phyloP scores from a whole-genome alignment of 2,797 vertebrate species.

The Pempheris klunzingeri region DNA sequence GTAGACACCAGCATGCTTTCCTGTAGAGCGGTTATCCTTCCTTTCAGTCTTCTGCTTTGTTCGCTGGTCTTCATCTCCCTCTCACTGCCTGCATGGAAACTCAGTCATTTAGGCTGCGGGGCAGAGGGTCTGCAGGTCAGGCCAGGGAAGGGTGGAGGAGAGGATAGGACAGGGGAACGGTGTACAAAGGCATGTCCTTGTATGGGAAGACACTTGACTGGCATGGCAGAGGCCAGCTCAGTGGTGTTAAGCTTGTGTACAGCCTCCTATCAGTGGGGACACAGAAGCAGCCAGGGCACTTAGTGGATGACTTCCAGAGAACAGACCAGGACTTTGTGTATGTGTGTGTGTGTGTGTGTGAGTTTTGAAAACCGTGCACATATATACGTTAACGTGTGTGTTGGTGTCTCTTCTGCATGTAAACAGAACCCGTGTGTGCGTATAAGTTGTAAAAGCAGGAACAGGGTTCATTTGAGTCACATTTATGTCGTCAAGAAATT shows the following conservation, averaged over 20 bases:
- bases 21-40: conserved; percentile 25
- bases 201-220: conserved; percentile 84
- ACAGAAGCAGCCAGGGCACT: conserved; percentile 64
- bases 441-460: conserved; percentile 19
- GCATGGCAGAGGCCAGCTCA: conserved; percentile 71
- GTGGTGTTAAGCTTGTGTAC: conserved; percentile 66
- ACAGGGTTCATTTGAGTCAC: conserved; percentile 55
- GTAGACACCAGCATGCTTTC: conserved; percentile 27
- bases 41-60: conserved; percentile 40
- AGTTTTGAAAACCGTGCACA: background rate
- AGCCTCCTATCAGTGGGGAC: conserved; percentile 76
- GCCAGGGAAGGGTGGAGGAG: conserved; percentile 62
- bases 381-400: background rate
- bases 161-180: conserved; percentile 56
- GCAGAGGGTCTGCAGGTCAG: conserved; percentile 59
- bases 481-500: conserved; percentile 60
- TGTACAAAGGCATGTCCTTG: conserved; percentile 81
- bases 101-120: conserved; percentile 56
- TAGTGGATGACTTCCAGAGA: conserved; percentile 81
- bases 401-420: conserved; percentile 2
- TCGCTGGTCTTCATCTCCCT: conserved; percentile 38
- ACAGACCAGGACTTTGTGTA: conserved; percentile 53
- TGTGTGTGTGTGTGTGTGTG: conserved; percentile 19
- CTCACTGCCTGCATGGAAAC: conserved; percentile 41
- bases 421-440: conserved; percentile 5